Conservation (phyloP, 2,888 invertebrate species). For the Emmelina monodactyla region DNA sequence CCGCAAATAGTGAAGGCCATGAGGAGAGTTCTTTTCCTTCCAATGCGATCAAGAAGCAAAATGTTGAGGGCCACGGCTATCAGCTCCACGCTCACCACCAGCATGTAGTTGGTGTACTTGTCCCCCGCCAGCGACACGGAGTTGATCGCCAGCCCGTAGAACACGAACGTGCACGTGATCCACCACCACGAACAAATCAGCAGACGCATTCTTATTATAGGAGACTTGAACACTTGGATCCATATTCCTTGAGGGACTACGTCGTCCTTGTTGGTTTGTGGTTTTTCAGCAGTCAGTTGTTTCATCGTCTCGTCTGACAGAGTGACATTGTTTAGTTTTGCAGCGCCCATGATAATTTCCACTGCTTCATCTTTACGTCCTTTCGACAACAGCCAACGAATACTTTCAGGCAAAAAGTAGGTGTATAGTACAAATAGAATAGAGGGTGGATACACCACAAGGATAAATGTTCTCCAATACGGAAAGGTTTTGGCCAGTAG, state of each 20-base stretch:
- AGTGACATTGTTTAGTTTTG: constrained; percentile 67
- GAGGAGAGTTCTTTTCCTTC: constrained; percentile 69
- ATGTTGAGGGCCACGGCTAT: constrained; percentile 74
- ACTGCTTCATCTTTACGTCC: constrained; percentile 72
- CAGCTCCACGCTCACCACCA: constrained; percentile 74
- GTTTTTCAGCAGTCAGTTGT: constrained; percentile 37
- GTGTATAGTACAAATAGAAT: constrained; percentile 72
- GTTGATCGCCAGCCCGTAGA: constrained; percentile 81
- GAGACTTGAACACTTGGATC: constrained; percentile 43
- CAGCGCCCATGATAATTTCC: constrained; percentile 68
- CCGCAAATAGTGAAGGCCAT: constrained; percentile 67
- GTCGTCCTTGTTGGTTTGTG: constrained; percentile 26
- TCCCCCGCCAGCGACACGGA: constrained; percentile 78
- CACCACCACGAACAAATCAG: constrained; percentile 70
- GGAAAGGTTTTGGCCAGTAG: constrained; percentile 72
- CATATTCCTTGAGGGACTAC: constrained; percentile 31
- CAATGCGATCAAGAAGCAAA: constrained; percentile 69
- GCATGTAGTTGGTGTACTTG: constrained; percentile 79
- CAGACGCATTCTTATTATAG: constrained; percentile 44
- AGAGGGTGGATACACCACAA: constrained; percentile 75
- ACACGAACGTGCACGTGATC: constrained; percentile 82
- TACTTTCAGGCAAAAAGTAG: constrained; percentile 77
- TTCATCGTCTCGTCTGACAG: constrained; percentile 47
- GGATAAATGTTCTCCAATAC: constrained; percentile 75
- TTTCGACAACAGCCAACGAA: constrained; percentile 79